These are phyloP conservation scores for Macquaria australasica DNA, from an alignment of 2,113 vertebrate species.

Conservation along the genomic window DNA sequence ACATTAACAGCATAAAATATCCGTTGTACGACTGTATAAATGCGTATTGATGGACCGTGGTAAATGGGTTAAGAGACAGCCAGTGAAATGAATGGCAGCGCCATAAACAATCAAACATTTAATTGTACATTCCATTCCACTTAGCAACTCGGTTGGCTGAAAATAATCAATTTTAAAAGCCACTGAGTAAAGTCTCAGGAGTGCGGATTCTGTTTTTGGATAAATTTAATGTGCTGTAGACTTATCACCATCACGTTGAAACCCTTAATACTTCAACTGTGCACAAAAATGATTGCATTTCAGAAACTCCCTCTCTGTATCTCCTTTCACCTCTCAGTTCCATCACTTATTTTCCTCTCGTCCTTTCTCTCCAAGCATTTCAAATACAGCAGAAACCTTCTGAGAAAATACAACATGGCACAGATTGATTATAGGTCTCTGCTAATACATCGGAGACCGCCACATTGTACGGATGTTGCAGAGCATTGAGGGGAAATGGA, in stretches of 20 bases:
- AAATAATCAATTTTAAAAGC: conserved; percentile 72
- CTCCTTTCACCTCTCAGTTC: conserved; percentile 38
- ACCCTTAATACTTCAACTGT: conserved; percentile 51
- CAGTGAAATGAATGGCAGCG: conserved; percentile 48
- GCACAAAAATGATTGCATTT: conserved; percentile 60
- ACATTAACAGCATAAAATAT: conserved; percentile 61
- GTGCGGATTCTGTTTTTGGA: conserved; percentile 40
- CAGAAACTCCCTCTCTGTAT: conserved; percentile 22
- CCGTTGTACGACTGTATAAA: conserved; percentile 55
- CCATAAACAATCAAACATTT: conserved; percentile 73
- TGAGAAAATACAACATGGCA: conserved; percentile 54
- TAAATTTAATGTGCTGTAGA: conserved; percentile 48
- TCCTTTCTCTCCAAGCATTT: conserved; percentile 48
- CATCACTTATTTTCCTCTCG: conserved; percentile 18
- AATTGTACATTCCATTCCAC: conserved; percentile 67
- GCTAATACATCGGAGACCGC: conserved; percentile 59
- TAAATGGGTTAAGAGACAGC: conserved; percentile 62
- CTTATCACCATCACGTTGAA: conserved; percentile 45
- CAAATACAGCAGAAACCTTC: conserved; percentile 58
- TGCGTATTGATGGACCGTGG: conserved; percentile 57
- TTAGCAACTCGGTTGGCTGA: conserved; percentile 48
- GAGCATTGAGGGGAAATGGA: conserved; percentile 53
- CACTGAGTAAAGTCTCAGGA: conserved; percentile 30
- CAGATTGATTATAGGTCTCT: conserved; percentile 73
- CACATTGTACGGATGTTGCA: conserved; percentile 47